A percentile compares a stretch with the other conserved stretches of the same genome.
These are phyloP conservation scores for Samia ricini DNA, from an alignment of 1,140 invertebrate genomes.

Conservation along the genomic window DNA sequence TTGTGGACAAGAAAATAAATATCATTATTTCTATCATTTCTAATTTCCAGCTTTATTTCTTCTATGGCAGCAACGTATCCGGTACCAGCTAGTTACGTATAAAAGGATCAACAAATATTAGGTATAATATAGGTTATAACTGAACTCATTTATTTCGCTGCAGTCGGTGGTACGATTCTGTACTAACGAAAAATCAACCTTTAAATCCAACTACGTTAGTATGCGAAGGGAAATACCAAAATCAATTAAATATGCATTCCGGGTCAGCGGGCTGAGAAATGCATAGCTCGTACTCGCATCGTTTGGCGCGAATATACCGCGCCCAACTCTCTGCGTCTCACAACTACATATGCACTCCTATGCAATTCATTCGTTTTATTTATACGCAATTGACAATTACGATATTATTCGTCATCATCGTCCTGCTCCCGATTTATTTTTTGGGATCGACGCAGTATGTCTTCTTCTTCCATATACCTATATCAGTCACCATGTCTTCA, in stretches of 20 bases:
- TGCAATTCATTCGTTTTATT: not conserved
- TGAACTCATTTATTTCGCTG: not conserved
- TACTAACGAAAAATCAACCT: not conserved
- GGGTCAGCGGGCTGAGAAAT: slow-evolving; percentile 37
- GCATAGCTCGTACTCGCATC: slow-evolving; percentile 19
- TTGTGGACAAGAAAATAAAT: too few species aligned
- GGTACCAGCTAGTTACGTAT: too few species aligned
- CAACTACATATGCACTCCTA: not conserved
- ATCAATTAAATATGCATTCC: slow-evolving; percentile 45
- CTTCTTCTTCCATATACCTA: too few species aligned
- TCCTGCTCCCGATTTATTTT: too few species aligned
- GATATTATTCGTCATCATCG: too few species aligned
- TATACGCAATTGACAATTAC: not conserved
- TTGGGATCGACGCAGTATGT: too few species aligned
- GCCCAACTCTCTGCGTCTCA: not conserved
- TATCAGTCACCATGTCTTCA: too few species aligned
- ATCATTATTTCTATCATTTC: too few species aligned
- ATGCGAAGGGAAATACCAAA: slow-evolving; percentile 32
- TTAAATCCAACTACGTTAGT: slow-evolving; percentile 25
- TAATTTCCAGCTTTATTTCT: too few species aligned
- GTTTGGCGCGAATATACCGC: not conserved
- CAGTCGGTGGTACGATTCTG: not conserved
- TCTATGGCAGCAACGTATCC: too few species aligned
- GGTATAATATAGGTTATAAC: not conserved
- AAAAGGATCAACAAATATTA: not conserved